phyloP scores from a whole-genome alignment of 2,888 invertebrate species.

The Lamellibrachia satsuma region DNA sequence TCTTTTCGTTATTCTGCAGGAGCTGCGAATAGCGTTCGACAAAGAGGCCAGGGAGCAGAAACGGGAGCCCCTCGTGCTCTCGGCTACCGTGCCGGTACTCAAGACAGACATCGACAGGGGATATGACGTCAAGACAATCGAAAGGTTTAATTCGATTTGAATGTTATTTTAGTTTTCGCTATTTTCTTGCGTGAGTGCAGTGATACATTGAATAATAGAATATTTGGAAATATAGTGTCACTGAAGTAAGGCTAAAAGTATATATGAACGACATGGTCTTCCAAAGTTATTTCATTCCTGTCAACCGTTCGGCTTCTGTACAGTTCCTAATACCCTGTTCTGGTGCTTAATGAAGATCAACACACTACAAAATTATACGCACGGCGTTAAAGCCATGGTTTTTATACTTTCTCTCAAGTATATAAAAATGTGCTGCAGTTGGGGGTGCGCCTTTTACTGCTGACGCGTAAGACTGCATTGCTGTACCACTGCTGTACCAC shows the following conservation, averaged over 20 bases:
- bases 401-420: too few relatives aligned
- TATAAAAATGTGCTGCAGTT: too few relatives aligned
- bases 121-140: slow-evolving; percentile 18
- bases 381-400: too few relatives aligned
- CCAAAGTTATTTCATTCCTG: too few relatives aligned
- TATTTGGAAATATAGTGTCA: not conserved
- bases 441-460: too few relatives aligned
- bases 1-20: not conserved
- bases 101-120: slow-evolving; percentile 14
- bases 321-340: too few relatives aligned
- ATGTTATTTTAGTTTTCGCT: not conserved
- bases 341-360: too few relatives aligned
- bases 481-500: too few relatives aligned
- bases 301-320: too few relatives aligned
- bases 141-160: not conserved
- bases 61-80: not conserved
- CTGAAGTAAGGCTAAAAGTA: not conserved
- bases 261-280: too few relatives aligned
- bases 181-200: not conserved
- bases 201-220: not conserved
- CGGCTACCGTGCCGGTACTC: not conserved
- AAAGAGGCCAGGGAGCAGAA: not conserved
- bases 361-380: too few relatives aligned
- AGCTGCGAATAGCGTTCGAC: not conserved
- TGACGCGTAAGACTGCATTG: too few relatives aligned